Conservation (phyloP, 2,888 invertebrate species). For the Phyllotreta cruciferae region DNA sequence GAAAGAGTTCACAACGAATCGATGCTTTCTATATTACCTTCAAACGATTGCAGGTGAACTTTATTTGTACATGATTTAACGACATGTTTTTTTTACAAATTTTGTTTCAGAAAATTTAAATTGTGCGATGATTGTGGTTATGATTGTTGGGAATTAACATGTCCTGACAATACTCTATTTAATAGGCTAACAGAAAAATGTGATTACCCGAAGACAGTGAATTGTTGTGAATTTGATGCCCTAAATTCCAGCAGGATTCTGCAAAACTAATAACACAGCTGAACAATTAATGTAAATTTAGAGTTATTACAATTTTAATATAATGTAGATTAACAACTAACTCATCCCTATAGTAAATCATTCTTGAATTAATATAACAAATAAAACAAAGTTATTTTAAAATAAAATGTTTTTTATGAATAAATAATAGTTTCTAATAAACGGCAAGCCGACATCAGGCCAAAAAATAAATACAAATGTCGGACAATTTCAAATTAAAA, state of each 20-base stretch:
- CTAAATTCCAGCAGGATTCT: constrained; percentile 37
- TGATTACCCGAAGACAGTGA: constrained; percentile 42
- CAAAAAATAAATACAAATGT: no score
- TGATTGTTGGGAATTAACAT: constrained; percentile 34
- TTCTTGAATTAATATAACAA: no score
- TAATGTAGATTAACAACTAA: no score
- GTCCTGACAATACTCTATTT: constrained; percentile 42
- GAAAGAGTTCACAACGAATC: background rate
- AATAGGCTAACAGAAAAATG: constrained; percentile 37
- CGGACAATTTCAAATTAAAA: no score
- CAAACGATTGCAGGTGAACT: constrained; percentile 18
- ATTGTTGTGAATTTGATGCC: constrained; percentile 49
- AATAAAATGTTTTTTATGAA: no score
- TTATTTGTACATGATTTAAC: background rate
- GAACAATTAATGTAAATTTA: no score
- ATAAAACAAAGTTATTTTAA: no score
- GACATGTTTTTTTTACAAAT: background rate
- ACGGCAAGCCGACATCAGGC: no score
- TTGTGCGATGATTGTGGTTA: constrained; percentile 34
- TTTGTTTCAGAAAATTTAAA: constrained; percentile 34
- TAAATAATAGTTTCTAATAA: no score
- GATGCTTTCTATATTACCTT: background rate
- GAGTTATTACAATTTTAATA: no score
- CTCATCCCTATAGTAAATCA: no score
- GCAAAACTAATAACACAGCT: constrained; percentile 5